phyloP scores from a whole-genome alignment of 1,140 invertebrate genomes.

The Drosophila arizonae region DNA sequence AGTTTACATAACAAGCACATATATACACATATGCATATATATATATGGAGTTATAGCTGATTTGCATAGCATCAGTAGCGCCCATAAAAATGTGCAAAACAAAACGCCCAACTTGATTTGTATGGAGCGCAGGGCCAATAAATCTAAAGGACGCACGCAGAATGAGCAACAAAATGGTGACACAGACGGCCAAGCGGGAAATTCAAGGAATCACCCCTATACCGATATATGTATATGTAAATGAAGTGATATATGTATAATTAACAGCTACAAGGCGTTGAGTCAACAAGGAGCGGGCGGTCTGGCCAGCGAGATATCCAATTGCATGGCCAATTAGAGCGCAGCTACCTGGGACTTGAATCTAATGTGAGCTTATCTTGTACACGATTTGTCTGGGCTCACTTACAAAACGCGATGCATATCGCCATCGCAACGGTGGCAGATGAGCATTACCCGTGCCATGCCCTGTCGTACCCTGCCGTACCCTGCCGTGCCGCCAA shows the following conservation, averaged over 20 bases:
- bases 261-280: constrained; percentile 37
- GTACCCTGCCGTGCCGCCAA: constrained; percentile 7
- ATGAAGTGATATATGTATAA: constrained; percentile 62
- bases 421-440: constrained; percentile 47
- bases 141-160: constrained; percentile 43
- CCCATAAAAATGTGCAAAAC: constrained; percentile 73
- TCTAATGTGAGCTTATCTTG: constrained; percentile 51
- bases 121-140: constrained; percentile 46
- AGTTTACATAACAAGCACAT: neutral
- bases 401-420: constrained; percentile 58
- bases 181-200: constrained; percentile 30
- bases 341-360: constrained; percentile 4
- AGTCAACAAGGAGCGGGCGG: constrained; percentile 22
- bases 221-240: constrained; percentile 1
- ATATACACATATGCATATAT: neutral
- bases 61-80: constrained; percentile 69
- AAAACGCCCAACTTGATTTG: constrained; percentile 69
- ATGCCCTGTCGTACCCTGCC: no score
- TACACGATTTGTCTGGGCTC: constrained; percentile 57
- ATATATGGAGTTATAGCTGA: neutral
- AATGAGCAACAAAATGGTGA: constrained; percentile 38
- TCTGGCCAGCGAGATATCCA: constrained; percentile 9
- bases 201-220: constrained; percentile 26
- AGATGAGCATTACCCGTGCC: constrained; percentile 4
- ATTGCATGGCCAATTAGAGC: constrained; percentile 50